Evolutionary conservation across 2,113 vertebrate genomes (phyloP).

Genomic region (Phalacrocorax carbo): DNA sequence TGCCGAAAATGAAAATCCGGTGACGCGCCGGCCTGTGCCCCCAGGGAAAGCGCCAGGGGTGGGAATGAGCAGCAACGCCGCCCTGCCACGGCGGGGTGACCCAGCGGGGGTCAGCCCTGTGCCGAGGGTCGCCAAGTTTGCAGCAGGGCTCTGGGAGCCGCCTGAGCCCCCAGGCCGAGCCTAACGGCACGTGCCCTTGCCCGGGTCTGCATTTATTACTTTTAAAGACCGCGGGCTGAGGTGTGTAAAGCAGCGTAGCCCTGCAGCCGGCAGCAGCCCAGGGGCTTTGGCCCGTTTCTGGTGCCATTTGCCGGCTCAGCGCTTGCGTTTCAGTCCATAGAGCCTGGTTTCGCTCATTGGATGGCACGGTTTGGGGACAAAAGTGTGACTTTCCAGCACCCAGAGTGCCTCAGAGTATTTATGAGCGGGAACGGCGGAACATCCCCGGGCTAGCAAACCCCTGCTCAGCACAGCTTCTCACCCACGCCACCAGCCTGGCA

Average conservation of each 20-base stretch:
- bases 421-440: neutral
- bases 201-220: no score
- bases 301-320: neutral
- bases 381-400: neutral
- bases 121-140: neutral
- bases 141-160: neutral
- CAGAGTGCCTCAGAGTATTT: neutral
- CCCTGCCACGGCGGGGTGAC: no score
- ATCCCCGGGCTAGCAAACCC: rapidly evolving
- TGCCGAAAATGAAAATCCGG: neutral
- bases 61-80: no score
- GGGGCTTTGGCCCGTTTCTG: neutral
- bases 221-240: no score
- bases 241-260: no score
- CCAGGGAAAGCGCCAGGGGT: neutral
- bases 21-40: rapidly evolving
- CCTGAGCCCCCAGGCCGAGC: neutral
- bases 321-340: rapidly evolving
- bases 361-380: neutral
- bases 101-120: no score
- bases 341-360: neutral
- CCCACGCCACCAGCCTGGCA: neutral
- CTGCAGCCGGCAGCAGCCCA: rapidly evolving
- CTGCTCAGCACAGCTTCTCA: no score
- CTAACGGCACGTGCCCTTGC: rapidly evolving